Evolutionary conservation across 2,797 vertebrate genomes (phyloP), one percentile per base, ranked within the genome.

Genomic region (Microctenopoma stevenorrisi): DNA sequence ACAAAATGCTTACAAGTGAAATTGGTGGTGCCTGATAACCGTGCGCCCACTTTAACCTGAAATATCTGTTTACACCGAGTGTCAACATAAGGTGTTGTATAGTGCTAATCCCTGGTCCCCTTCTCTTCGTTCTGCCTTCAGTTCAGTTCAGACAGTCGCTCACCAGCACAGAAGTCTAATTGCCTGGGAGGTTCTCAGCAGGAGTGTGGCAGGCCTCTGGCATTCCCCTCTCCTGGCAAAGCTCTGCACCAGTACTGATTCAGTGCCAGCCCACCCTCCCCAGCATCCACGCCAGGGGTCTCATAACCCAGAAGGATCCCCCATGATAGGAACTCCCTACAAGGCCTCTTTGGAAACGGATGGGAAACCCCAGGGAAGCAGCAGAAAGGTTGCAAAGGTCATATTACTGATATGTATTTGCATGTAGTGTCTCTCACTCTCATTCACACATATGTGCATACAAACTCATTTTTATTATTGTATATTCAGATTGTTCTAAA

Each of bases 321-420:
- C 78, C 89, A 52, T 79, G 74, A 85, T 67, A 82, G 70, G 84
- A 68, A 51, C 85, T 79, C 78, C 86, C 85, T 62, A 78, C 63
- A 73, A 81, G 64, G 72, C 79, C 81, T 79, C 74, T 83, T 74
- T 78, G 74, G 86, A 88, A 86, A 81, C 82, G 88, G 87, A 91
- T 86, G 86, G 75, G 75, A 79, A 90, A 81, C 83, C 71, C 81
- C 81, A n/a, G 83, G 81, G 82, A 80, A 64, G 82, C 81, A 44
- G 58, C 69, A 69, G 59, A 85, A 87, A 79, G 85, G 74, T 80
- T 77, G 86, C 58, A 90, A 90, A 92, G 88, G 88, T 92, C 87
- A 86, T 54, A 71, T 65, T 51, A 55, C 60, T 76, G 81, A 42
- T 55, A 62, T 64, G 69, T 61, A 64, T 56, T 64, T 15, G 3